Evolutionary conservation across 1,140 invertebrate genomes (phyloP).

Genomic region (Helicoverpa zea): DNA sequence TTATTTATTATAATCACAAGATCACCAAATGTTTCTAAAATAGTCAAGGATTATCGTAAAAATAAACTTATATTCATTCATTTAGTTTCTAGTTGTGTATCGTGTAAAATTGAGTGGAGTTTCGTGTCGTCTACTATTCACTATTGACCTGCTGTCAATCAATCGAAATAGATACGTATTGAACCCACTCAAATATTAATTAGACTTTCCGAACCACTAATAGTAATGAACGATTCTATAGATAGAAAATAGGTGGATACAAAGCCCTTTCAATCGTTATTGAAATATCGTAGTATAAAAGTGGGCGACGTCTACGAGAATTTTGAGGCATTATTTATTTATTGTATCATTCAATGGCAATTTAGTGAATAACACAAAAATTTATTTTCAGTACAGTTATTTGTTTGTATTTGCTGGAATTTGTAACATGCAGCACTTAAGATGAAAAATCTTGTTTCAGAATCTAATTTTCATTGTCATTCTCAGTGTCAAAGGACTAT

Average conservation of each 20-base stretch:
- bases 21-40: neutral
- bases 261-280: neutral
- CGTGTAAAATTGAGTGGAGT: conserved; percentile 52
- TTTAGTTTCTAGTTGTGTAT: conserved; percentile 2
- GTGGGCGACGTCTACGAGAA: neutral
- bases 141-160: conserved; percentile 50
- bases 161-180: conserved; percentile 41
- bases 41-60: neutral
- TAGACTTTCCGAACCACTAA: conserved; percentile 17
- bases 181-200: conserved; percentile 49
- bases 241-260: neutral
- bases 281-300: neutral
- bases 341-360: neutral
- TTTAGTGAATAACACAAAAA: too few relatives aligned
- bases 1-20: neutral
- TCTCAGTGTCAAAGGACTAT: too few relatives aligned
- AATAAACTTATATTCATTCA: conserved; percentile 15
- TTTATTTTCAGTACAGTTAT: too few relatives aligned
- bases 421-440: too few relatives aligned
- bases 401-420: too few relatives aligned
- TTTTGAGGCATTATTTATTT: neutral
- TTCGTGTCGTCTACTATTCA: conserved; percentile 52
- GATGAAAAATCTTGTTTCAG: too few relatives aligned
- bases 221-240: conserved; percentile 14
- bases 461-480: too few relatives aligned